A percentile compares a stretch with the other conserved stretches of the same genome.
These are phyloP conservation scores for Drosophila nasuta DNA, from an alignment of 1,140 invertebrate species.

Conservation along the genomic window DNA sequence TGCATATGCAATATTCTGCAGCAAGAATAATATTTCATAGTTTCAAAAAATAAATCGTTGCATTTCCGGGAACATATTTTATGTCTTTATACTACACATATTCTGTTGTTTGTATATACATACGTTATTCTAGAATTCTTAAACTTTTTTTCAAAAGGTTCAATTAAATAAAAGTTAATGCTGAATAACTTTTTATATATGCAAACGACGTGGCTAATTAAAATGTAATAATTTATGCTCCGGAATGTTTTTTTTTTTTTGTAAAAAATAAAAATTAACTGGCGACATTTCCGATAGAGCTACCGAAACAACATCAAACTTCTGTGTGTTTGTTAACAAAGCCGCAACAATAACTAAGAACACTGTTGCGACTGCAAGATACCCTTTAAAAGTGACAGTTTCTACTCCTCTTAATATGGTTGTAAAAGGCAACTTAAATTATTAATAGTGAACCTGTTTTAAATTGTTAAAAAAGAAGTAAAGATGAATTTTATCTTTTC, in stretches of 20 bases:
- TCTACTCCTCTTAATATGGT: too few relatives aligned
- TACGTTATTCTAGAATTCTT: too few relatives aligned
- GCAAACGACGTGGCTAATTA: constrained; percentile 51
- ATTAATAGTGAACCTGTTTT: too few relatives aligned
- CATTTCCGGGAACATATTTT: too few relatives aligned
- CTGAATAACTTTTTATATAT: constrained; percentile 12
- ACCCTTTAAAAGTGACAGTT: background rate
- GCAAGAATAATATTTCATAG: too few relatives aligned
- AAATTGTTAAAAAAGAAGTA: too few relatives aligned
- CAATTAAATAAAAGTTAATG: constrained; percentile 6
- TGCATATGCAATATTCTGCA: background rate
- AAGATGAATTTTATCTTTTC: too few relatives aligned
- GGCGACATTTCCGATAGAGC: background rate
- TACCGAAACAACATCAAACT: background rate
- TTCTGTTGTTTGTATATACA: too few relatives aligned
- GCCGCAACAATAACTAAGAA: background rate
- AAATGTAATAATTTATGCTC: constrained; percentile 58
- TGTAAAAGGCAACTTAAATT: too few relatives aligned
- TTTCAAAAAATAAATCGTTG: too few relatives aligned
- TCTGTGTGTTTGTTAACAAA: background rate
- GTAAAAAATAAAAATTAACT: background rate
- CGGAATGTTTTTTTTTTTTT: constrained; percentile 17
- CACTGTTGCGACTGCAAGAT: background rate
- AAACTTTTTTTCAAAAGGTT: too few relatives aligned
- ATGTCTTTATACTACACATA: too few relatives aligned